Percentiles rank a stretch among this genome's conserved stretches.
Conservation (phyloP, 2,888 invertebrate genomes). For the Sialis fuliginosa region DNA sequence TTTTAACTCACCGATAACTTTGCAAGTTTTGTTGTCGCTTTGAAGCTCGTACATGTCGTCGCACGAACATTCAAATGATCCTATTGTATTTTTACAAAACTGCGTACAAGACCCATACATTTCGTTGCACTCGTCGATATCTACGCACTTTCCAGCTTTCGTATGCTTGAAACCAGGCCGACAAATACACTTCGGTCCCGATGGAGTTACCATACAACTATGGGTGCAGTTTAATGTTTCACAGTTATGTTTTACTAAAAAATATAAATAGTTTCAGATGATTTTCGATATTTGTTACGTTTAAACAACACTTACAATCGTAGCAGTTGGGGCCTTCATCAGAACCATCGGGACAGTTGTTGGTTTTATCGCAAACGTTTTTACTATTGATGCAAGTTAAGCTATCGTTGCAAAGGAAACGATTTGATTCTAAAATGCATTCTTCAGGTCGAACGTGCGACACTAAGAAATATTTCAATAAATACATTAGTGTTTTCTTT, state of each 20-base stretch:
- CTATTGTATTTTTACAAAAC: conserved; percentile 37
- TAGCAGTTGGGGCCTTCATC: conserved; percentile 36
- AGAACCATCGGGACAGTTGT: conserved; percentile 40
- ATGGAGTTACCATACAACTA: conserved; percentile 26
- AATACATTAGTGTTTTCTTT: too few relatives aligned
- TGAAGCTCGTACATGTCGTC: conserved; percentile 34
- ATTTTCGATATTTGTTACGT: not conserved
- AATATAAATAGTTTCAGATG: not conserved
- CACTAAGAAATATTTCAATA: too few relatives aligned
- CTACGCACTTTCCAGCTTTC: conserved; percentile 29
- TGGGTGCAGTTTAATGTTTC: conserved; percentile 24
- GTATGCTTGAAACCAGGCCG: conserved; percentile 23
- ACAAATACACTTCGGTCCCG: conserved; percentile 40
- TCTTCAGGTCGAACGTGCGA: conserved; percentile 17
- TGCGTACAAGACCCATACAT: conserved; percentile 50
- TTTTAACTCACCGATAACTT: conserved; percentile 23
- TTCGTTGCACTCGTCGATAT: conserved; percentile 43
- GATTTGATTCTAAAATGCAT: conserved; percentile 29
- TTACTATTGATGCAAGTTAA: conserved; percentile 31
- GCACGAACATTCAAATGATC: conserved; percentile 44
- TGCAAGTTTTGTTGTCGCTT: conserved; percentile 33
- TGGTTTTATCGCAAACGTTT: conserved; percentile 33
- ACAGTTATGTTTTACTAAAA: conserved; percentile 14
- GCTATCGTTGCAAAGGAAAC: conserved; percentile 34
- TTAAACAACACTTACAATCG: conserved; percentile 8